Evolutionary conservation across 2,888 invertebrate genomes (phyloP).

Genomic region (Pedicia rivosa): DNA sequence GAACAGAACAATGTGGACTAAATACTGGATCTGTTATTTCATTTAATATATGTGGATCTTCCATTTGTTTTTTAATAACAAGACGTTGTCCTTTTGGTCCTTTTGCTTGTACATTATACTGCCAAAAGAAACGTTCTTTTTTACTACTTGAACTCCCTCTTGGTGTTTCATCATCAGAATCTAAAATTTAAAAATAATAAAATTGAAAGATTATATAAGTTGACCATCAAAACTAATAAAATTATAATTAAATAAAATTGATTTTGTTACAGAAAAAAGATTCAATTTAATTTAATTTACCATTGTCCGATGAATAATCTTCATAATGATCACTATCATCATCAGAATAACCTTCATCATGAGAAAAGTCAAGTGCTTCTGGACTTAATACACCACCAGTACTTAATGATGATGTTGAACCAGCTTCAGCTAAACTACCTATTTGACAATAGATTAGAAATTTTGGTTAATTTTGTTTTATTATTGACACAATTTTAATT

Average conservation of each 20-base stretch:
- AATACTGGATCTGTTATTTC: conserved; percentile 93
- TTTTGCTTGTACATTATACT: conserved; percentile 96
- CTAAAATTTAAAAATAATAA: conserved; percentile 23
- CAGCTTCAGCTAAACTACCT: conserved; percentile 51
- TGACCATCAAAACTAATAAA: neutral
- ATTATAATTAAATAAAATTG: conserved; percentile 3
- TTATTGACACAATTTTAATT: too few species aligned
- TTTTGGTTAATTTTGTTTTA: too few species aligned
- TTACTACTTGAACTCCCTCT: conserved; percentile 31
- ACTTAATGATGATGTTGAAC: conserved; percentile 67
- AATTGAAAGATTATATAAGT: conserved; percentile 2
- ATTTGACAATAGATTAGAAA: too few species aligned
- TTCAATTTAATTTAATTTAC: conserved; percentile 22
- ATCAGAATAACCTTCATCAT: conserved; percentile 72
- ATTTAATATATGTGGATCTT: conserved; percentile 83
- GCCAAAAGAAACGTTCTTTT: conserved; percentile 89
- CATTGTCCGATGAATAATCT: conserved; percentile 70
- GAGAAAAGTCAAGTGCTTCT: conserved; percentile 60
- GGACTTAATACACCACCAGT: conserved; percentile 72
- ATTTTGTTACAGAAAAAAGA: conserved; percentile 5
- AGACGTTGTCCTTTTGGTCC: conserved; percentile 90
- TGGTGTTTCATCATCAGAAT: conserved; percentile 41
- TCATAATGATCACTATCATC: conserved; percentile 79
- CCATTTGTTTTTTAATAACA: conserved; percentile 66
- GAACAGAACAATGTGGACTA: conserved; percentile 76